Conservation (phyloP, 92 coral and sea anemone species). For the Epizoanthus ramosus region DNA sequence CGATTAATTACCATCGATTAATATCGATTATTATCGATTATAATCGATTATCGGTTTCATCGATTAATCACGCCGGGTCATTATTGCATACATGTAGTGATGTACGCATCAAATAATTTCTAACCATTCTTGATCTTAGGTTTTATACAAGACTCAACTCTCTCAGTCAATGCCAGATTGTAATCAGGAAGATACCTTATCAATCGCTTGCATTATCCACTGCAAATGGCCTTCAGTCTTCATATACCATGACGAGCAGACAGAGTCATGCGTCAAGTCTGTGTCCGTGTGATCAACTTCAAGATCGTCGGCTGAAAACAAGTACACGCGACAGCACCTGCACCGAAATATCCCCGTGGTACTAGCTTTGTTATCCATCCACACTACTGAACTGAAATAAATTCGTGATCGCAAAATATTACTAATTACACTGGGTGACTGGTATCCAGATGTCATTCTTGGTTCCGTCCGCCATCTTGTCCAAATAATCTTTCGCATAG, state of each 20-base stretch:
- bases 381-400: not conserved
- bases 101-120: too few species aligned
- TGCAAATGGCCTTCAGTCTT: slow-evolving; percentile 45
- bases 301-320: slow-evolving; percentile 59
- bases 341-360: slow-evolving; percentile 60
- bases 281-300: slow-evolving; percentile 12
- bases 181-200: slow-evolving; percentile 49
- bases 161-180: too few species aligned
- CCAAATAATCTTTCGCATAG: slow-evolving; percentile 16
- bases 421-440: too few species aligned
- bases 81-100: too few species aligned
- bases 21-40: too few species aligned
- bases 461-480: slow-evolving; percentile 21
- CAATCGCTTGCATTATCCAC: slow-evolving; percentile 73
- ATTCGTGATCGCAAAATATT: not conserved
- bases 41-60: too few species aligned
- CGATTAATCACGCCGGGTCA: too few species aligned
- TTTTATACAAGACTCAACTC: too few species aligned
- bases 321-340: slow-evolving; percentile 67
- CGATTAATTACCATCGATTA: too few species aligned
- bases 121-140: too few species aligned
- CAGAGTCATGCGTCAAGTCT: not conserved
- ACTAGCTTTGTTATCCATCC: not conserved
- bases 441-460: not conserved
- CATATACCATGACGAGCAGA: slow-evolving; percentile 76